A percentile compares a stretch with the other conserved stretches of the same genome.
These are phyloP conservation scores for Caenorhabditis becei DNA, from an alignment of 2,888 invertebrate genomes.

Conservation along the genomic window DNA sequence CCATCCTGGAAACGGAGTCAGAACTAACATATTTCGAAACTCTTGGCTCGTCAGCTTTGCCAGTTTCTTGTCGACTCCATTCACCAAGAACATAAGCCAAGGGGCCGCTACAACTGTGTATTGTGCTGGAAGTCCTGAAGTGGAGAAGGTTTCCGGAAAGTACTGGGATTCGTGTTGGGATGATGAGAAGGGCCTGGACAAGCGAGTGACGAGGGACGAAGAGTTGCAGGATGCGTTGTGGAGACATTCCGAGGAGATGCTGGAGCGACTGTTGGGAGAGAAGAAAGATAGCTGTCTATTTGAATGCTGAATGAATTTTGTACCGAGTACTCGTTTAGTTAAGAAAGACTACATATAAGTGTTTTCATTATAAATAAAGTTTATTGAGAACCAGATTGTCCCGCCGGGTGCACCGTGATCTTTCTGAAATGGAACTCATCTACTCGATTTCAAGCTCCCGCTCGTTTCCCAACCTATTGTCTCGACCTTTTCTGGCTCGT, in stretches of 20 bases:
- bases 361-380: too few relatives aligned
- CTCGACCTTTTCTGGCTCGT: too few relatives aligned
- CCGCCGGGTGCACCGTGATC: too few relatives aligned
- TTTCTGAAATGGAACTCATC: too few relatives aligned
- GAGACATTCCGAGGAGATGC: conserved; percentile 36
- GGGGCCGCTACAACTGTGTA: conserved; percentile 93
- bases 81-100: conserved; percentile 94
- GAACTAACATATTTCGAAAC: conserved; percentile 26
- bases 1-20: conserved; percentile 85
- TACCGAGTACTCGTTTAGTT: too few relatives aligned
- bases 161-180: conserved; percentile 95
- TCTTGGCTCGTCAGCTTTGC: conserved; percentile 55
- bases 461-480: too few relatives aligned
- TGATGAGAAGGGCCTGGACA: conserved; percentile 72
- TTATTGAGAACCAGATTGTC: too few relatives aligned
- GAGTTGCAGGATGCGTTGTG: conserved; percentile 78
- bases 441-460: too few relatives aligned
- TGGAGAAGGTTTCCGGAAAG: conserved; percentile 86
- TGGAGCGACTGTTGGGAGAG: background rate
- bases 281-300: conserved; percentile 6
- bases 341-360: too few relatives aligned
- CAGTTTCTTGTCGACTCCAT: conserved; percentile 88
- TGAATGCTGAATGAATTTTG: background rate
- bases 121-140: conserved; percentile 90
- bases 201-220: conserved; percentile 85